Conservation (phyloP, 2,888 invertebrate species). For the Himalopsyche japonica region DNA sequence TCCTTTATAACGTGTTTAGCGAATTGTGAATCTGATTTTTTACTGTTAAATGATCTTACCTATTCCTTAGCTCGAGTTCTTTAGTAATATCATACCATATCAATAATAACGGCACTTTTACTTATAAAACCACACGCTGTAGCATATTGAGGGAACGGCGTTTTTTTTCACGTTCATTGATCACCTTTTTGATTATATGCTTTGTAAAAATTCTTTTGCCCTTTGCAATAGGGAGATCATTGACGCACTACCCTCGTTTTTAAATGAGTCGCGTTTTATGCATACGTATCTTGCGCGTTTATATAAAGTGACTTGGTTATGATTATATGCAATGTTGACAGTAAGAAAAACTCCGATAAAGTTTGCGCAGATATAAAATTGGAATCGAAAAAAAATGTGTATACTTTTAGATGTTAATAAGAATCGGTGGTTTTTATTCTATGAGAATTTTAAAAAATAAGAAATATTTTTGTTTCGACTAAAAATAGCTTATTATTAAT, state of each 20-base stretch:
- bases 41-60: too few species aligned
- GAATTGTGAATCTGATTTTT: too few species aligned
- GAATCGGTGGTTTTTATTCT: too few species aligned
- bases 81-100: too few species aligned
- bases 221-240: constrained; percentile 5
- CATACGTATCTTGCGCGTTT: not conserved
- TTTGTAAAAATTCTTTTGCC: not conserved
- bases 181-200: not conserved
- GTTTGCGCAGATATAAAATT: not conserved
- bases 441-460: too few species aligned
- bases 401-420: not conserved
- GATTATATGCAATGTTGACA: not conserved
- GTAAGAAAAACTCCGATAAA: not conserved
- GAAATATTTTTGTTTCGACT: too few species aligned
- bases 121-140: too few species aligned
- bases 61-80: too few species aligned
- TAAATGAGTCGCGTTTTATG: constrained; percentile 14
- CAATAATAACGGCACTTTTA: too few species aligned
- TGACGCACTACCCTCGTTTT: constrained; percentile 28
- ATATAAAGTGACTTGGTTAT: not conserved
- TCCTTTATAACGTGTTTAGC: too few species aligned
- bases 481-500: too few species aligned
- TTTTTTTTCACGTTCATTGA: not conserved
- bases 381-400: not conserved
- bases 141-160: too few species aligned